Conservation (phyloP, 2,797 vertebrate species). For the Borostomias antarcticus region DNA sequence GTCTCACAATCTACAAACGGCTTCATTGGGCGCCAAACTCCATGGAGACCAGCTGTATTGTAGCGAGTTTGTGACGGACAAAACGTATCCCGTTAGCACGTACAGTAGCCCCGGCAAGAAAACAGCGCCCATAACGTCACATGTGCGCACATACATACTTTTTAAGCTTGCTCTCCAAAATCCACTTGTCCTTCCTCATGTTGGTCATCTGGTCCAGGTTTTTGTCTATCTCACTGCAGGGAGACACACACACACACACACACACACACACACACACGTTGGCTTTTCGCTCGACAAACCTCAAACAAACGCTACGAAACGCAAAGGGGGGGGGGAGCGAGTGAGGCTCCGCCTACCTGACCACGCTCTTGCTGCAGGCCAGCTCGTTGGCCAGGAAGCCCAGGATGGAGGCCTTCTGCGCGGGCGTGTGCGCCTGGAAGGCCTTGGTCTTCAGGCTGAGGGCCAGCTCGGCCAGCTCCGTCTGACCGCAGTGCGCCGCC, state of each 20-base stretch:
- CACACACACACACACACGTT: too few species aligned
- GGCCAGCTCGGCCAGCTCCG: conserved; percentile 79
- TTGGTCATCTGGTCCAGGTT: conserved; percentile 98
- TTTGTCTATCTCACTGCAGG: conserved; percentile 96
- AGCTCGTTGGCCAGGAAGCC: conserved; percentile 95
- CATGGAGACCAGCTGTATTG: too few species aligned
- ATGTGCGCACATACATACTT: conserved; percentile 81
- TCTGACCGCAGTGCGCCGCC: conserved; percentile 91
- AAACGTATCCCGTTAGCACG: too few species aligned
- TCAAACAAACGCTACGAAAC: too few species aligned
- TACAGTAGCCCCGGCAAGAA: too few species aligned
- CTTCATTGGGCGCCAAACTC: too few species aligned
- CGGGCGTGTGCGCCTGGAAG: conserved; percentile 94
- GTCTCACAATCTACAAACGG: too few species aligned
- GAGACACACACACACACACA: conserved; percentile 46
- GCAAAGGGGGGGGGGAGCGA: too few species aligned
- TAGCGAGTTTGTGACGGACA: too few species aligned
- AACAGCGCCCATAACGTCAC: background rate
- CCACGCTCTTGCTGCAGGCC: conserved; percentile 94
- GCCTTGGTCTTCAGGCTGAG: conserved; percentile 96
- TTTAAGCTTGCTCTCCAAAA: conserved; percentile 97
- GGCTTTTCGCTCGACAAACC: too few species aligned
- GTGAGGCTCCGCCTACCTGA: conserved; percentile 94
- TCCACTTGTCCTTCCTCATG: conserved; percentile 97
- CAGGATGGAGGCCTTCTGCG: conserved; percentile 91